phyloP scores from a whole-genome alignment of 2,113 vertebrate genomes.

The Caranx ignobilis region DNA sequence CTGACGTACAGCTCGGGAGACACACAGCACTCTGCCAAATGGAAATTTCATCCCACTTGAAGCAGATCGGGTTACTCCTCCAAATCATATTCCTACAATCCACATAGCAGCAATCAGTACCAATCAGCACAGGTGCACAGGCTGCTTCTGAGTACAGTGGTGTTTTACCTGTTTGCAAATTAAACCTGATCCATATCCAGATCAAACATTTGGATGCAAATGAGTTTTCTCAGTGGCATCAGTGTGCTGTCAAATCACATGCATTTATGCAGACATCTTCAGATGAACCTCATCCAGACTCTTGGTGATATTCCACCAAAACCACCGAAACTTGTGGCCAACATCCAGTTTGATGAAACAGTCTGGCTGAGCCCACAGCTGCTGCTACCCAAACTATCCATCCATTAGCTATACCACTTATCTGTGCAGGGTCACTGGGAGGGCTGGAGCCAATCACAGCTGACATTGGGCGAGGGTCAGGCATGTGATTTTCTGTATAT shows the following conservation, averaged over 20 bases:
- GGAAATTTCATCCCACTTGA: background rate
- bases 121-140: background rate
- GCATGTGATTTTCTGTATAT: background rate
- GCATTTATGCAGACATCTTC: conserved; percentile 40
- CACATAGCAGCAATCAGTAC: background rate
- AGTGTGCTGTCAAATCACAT: conserved; percentile 17
- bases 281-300: conserved; percentile 20
- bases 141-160: background rate
- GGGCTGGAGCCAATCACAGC: too few relatives aligned
- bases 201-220: conserved; percentile 22
- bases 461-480: too few relatives aligned
- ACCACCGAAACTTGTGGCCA: background rate
- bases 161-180: background rate
- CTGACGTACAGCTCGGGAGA: conserved; percentile 2
- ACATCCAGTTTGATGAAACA: background rate
- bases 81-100: background rate
- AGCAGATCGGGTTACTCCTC: background rate
- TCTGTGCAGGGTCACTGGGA: too few relatives aligned
- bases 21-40: background rate
- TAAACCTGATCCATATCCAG: conserved; percentile 6
- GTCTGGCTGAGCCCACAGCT: background rate
- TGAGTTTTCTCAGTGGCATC: conserved; percentile 12
- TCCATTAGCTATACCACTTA: too few relatives aligned
- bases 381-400: background rate
- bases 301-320: background rate